Evolutionary conservation across 2,888 invertebrate species (phyloP).

Genomic region (Pimpla rufipes): DNA sequence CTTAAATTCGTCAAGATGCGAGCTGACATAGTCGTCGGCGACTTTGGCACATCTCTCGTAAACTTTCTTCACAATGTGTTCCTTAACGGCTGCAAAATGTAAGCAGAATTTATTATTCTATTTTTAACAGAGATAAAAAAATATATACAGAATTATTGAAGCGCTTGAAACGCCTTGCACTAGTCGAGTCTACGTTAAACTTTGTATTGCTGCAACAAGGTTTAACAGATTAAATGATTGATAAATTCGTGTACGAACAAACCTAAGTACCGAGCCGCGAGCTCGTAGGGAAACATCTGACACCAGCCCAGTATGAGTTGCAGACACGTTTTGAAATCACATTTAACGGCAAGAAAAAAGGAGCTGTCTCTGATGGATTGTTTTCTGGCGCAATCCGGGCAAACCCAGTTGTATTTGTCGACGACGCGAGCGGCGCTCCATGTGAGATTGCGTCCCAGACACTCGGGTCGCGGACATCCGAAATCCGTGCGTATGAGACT

Average conservation of each 20-base stretch:
- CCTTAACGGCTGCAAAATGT: slow-evolving; percentile 87
- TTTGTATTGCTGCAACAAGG: too few relatives aligned
- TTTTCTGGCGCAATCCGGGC: slow-evolving; percentile 85
- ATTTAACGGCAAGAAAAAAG: slow-evolving; percentile 88
- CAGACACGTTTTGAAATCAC: slow-evolving; percentile 88
- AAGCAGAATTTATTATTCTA: not conserved
- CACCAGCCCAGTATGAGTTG: slow-evolving; percentile 89
- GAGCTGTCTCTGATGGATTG: slow-evolving; percentile 86
- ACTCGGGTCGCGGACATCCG: slow-evolving; percentile 83
- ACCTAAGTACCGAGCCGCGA: slow-evolving; percentile 87
- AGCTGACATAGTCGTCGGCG: slow-evolving; percentile 85
- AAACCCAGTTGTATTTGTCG: slow-evolving; percentile 87
- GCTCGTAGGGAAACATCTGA: slow-evolving; percentile 87
- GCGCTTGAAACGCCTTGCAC: too few relatives aligned
- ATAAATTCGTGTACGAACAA: not conserved
- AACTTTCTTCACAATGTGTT: slow-evolving; percentile 87
- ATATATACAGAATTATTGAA: too few relatives aligned
- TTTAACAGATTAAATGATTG: not conserved
- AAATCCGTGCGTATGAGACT: slow-evolving; percentile 85
- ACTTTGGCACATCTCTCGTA: slow-evolving; percentile 88
- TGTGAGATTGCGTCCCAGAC: slow-evolving; percentile 84
- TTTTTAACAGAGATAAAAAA: slow-evolving; percentile 1
- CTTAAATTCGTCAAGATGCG: slow-evolving; percentile 86
- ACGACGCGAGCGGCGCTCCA: slow-evolving; percentile 86
- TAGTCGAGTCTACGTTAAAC: too few relatives aligned